phyloP scores from a whole-genome alignment of 1,140 invertebrate species.

The Leptinotarsa defecta region DNA sequence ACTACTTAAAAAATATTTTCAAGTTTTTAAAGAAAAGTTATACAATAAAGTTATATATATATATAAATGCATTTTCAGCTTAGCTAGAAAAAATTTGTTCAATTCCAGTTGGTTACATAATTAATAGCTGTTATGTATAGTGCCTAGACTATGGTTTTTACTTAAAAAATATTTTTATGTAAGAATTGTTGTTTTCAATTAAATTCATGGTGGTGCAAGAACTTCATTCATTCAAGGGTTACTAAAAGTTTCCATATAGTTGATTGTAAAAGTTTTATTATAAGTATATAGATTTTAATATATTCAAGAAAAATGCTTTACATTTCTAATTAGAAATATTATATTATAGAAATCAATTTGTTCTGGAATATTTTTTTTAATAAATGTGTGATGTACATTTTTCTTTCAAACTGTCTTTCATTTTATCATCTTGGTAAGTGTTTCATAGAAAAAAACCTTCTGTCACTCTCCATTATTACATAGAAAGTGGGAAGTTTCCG shows the following conservation, averaged over 20 bases:
- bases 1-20: constrained; percentile 25
- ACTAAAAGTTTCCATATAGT: constrained; percentile 44
- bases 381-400: constrained; percentile 42
- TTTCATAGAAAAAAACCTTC: background rate
- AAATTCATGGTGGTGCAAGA: constrained; percentile 28
- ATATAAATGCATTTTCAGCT: constrained; percentile 23
- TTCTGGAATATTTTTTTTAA: constrained; percentile 39
- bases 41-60: background rate
- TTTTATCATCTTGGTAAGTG: background rate
- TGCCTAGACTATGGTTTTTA: constrained; percentile 39
- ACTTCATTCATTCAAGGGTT: constrained; percentile 34
- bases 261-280: constrained; percentile 46
- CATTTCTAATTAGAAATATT: constrained; percentile 37
- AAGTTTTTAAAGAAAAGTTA: constrained; percentile 22
- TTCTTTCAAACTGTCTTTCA: constrained; percentile 18
- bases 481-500: too few species aligned
- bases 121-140: constrained; percentile 31
- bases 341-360: constrained; percentile 39
- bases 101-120: constrained; percentile 7
- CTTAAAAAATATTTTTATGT: constrained; percentile 35
- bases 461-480: too few species aligned
- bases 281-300: constrained; percentile 48
- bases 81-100: constrained; percentile 22
- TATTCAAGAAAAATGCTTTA: constrained; percentile 47
- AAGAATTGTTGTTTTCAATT: constrained; percentile 29